Evolutionary conservation across 1,140 invertebrate species (phyloP).

Genomic region (Trichonephila clavipes): DNA sequence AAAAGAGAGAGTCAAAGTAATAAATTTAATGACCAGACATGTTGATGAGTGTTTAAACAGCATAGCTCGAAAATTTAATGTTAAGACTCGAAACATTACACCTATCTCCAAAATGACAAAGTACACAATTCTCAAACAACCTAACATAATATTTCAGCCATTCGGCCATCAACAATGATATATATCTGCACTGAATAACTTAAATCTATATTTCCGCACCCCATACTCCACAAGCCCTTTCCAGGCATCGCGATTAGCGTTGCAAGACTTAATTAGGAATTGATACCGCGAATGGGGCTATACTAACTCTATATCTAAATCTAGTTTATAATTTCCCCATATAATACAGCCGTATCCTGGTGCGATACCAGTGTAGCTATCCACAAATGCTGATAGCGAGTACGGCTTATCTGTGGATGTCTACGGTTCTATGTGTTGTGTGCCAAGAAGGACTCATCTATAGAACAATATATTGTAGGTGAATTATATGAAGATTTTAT

Average conservation of each 20-base stretch:
- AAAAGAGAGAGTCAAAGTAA: too few relatives aligned
- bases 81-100: background rate
- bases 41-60: too few relatives aligned
- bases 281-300: background rate
- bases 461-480: background rate
- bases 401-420: background rate
- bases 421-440: background rate
- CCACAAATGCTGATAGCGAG: conserved; percentile 7
- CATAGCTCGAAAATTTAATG: too few relatives aligned
- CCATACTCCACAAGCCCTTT: background rate
- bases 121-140: too few relatives aligned
- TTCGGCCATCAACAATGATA: background rate
- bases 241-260: background rate
- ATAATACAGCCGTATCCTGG: background rate
- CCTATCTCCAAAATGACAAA: background rate
- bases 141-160: background rate
- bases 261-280: conserved; percentile 15
- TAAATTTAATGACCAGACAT: too few relatives aligned
- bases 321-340: conserved; percentile 1
- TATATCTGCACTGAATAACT: background rate
- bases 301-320: background rate
- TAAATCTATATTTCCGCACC: background rate
- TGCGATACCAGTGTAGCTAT: background rate
- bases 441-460: background rate
- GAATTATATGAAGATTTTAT: conserved; percentile 28